phyloP scores from a whole-genome alignment of 2,113 vertebrate species.

The Nothobranchius furzeri region DNA sequence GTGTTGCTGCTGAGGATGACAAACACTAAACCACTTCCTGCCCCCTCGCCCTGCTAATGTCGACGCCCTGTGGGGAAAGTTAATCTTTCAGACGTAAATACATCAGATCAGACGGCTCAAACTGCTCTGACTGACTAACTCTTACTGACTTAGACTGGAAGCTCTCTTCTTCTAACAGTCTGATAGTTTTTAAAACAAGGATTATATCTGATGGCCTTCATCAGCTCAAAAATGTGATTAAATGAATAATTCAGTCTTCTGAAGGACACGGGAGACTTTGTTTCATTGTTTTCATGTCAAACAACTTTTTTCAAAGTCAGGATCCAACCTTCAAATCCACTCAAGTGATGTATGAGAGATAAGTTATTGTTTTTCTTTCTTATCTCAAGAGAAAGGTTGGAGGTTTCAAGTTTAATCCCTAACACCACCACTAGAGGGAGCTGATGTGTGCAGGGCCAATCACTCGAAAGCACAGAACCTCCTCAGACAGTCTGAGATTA shows the following conservation, averaged over 20 bases:
- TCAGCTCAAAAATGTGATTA: neutral
- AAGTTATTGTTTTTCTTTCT: neutral
- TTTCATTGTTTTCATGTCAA: neutral
- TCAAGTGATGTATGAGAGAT: neutral
- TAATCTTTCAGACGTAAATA: constrained; percentile 50
- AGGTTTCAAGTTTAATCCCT: neutral
- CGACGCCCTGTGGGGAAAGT: constrained; percentile 40
- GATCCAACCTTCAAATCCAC: neutral
- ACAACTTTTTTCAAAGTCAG: neutral
- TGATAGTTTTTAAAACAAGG: neutral
- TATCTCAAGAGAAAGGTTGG: neutral
- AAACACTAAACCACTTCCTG: constrained; percentile 53
- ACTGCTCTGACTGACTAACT: neutral
- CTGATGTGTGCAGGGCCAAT: neutral
- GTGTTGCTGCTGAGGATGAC: constrained; percentile 40
- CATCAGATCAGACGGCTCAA: constrained; percentile 33
- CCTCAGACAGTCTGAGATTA: neutral
- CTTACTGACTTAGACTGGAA: neutral
- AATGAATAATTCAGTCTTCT: no score
- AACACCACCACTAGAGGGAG: constrained; percentile 56
- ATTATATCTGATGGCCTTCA: neutral
- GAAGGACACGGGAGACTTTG: neutral
- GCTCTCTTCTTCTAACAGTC: neutral
- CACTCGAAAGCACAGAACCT: neutral
- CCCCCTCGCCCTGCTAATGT: constrained; percentile 8